Conservation (phyloP, 2,113 vertebrate genomes). For the Calypte anna region DNA sequence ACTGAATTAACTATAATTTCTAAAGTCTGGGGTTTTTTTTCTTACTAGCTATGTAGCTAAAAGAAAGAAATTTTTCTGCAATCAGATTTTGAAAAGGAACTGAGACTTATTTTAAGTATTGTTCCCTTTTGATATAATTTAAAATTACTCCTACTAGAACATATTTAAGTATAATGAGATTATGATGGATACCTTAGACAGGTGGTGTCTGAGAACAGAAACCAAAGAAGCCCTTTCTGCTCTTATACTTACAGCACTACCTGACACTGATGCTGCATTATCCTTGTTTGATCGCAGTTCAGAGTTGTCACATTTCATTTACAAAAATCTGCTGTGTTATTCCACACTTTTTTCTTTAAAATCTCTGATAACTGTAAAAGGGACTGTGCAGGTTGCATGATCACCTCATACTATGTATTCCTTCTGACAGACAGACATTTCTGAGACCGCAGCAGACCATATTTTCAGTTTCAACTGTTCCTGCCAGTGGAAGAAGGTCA, state of each 20-base stretch:
- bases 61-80: background rate
- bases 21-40: background rate
- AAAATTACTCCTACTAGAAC: background rate
- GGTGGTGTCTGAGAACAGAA: background rate
- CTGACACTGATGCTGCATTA: fast-evolving
- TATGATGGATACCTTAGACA: background rate
- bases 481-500: background rate
- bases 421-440: background rate
- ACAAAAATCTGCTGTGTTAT: background rate
- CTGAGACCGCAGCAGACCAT: background rate
- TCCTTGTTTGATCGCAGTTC: background rate
- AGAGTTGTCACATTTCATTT: background rate
- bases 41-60: background rate
- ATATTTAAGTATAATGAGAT: background rate
- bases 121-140: background rate
- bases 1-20: background rate
- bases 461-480: background rate
- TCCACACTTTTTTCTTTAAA: background rate
- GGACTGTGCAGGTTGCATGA: background rate
- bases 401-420: fast-evolving
- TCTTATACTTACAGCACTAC: background rate
- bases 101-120: background rate
- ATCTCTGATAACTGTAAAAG: background rate
- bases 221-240: background rate
- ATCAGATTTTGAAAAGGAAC: background rate